phyloP scores from a whole-genome alignment of 2,888 invertebrate genomes.

The Tipula confusa region DNA sequence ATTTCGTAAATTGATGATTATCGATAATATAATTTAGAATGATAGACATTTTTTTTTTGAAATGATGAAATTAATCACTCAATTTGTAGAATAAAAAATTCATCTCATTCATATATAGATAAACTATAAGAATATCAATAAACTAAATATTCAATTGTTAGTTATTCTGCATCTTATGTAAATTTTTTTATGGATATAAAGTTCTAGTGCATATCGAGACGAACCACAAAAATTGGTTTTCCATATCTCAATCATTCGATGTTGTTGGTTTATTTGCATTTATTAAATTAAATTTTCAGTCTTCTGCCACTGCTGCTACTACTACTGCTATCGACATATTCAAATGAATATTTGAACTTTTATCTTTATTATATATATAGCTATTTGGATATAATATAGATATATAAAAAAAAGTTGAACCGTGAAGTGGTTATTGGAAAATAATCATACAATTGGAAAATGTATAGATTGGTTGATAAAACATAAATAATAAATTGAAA shows the following conservation, averaged over 20 bases:
- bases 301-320: too few relatives aligned
- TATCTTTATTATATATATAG: neutral
- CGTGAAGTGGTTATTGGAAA: neutral
- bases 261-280: neutral
- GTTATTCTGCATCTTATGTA: neutral
- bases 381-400: neutral
- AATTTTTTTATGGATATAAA: neutral
- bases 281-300: constrained; percentile 15
- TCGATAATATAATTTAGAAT: neutral
- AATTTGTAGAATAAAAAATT: neutral
- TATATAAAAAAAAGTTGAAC: neutral
- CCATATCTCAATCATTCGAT: neutral
- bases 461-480: neutral
- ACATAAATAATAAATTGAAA: neutral
- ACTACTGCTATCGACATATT: constrained; percentile 15
- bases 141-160: neutral
- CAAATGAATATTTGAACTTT: neutral
- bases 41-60: neutral
- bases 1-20: neutral
- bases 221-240: neutral
- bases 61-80: neutral
- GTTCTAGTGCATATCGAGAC: neutral
- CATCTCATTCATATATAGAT: neutral
- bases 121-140: neutral
- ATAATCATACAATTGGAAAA: neutral